phyloP scores from a whole-genome alignment of 2,113 vertebrate species.

The Xenopus borealis region DNA sequence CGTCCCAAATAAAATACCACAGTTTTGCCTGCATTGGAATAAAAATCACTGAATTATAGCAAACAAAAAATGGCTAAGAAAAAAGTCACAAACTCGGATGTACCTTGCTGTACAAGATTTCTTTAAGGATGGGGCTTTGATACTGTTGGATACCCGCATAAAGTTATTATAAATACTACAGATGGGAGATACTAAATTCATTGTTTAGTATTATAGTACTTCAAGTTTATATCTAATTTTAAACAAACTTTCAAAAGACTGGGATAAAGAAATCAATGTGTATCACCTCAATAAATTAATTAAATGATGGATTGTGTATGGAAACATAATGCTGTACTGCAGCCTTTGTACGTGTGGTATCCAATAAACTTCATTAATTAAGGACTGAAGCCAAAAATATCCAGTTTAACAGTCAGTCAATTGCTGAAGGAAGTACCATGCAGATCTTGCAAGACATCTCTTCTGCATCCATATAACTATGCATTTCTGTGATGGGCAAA shows the following conservation, averaged over 20 bases:
- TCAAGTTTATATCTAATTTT: constrained; percentile 81
- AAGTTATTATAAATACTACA: constrained; percentile 96
- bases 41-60: too few species aligned
- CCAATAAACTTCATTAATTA: constrained; percentile 58
- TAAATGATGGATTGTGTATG: constrained; percentile 56
- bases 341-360: constrained; percentile 63
- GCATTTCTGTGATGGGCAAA: constrained; percentile 70
- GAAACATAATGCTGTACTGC: constrained; percentile 55
- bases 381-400: constrained; percentile 62
- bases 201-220: constrained; percentile 81
- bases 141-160: constrained; percentile 93
- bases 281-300: constrained; percentile 50
- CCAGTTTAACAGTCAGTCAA: constrained; percentile 74
- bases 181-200: constrained; percentile 70
- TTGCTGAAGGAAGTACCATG: constrained; percentile 76
- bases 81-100: constrained; percentile 68
- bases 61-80: constrained; percentile 28
- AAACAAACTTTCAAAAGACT: constrained; percentile 68
- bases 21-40: constrained; percentile 6
- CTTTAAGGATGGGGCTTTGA: constrained; percentile 85
- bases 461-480: constrained; percentile 78
- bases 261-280: constrained; percentile 45
- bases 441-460: constrained; percentile 81
- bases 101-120: constrained; percentile 87
- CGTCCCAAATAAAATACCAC: constrained; percentile 78